These are phyloP conservation scores for Euleptes europaea DNA, from an alignment of 2,113 vertebrate genomes.

Conservation along the genomic window DNA sequence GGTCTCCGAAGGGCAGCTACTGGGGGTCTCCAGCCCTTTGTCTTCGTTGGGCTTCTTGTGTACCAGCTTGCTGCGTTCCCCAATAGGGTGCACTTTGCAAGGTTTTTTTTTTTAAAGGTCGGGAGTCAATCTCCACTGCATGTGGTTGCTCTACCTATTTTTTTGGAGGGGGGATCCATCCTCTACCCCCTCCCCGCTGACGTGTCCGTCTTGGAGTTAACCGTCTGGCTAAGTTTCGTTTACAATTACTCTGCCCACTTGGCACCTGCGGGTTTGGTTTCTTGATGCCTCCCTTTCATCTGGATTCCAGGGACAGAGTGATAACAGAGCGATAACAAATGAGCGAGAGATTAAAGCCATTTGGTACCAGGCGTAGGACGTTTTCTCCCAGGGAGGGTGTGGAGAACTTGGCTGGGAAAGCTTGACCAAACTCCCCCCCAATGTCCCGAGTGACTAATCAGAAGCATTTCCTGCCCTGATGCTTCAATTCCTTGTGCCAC, in stretches of 20 bases:
- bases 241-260: not conserved
- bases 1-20: not conserved
- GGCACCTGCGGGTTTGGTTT: not conserved
- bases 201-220: not conserved
- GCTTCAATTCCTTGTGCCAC: too few relatives aligned
- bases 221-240: not conserved
- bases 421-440: not conserved
- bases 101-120: not conserved
- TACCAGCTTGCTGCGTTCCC: not conserved
- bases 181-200: too few relatives aligned
- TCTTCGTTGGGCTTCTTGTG: not conserved
- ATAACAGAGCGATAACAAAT: not conserved
- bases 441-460: too few relatives aligned
- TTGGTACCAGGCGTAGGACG: not conserved
- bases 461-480: too few relatives aligned
- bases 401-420: not conserved
- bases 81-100: not conserved
- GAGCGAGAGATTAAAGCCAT: not conserved
- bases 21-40: too few relatives aligned
- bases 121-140: not conserved
- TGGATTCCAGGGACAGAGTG: not conserved
- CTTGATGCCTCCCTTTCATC: not conserved
- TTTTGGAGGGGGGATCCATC: too few relatives aligned
- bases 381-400: not conserved
- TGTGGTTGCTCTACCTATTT: too few relatives aligned